Conservation (phyloP, 1,140 invertebrate species). For the Heliconius melpomene region DNA sequence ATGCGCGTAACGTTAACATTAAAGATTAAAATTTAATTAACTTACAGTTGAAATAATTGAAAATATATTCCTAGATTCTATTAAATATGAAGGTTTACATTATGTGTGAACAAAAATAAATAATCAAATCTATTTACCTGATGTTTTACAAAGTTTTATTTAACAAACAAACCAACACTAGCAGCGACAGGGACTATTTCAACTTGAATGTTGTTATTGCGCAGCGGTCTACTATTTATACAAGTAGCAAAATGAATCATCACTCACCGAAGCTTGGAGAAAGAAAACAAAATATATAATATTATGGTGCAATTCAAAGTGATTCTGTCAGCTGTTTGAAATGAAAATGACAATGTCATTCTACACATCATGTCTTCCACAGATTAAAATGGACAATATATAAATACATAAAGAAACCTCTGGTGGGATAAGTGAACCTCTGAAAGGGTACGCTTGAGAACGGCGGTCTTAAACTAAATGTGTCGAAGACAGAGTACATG, state of each 20-base stretch:
- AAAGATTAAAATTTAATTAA: not conserved
- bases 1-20: not conserved
- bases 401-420: too few species aligned
- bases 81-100: not conserved
- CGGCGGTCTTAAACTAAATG: too few species aligned
- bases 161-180: not conserved
- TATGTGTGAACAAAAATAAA: not conserved
- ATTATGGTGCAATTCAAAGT: conserved; percentile 51
- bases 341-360: conserved; percentile 24
- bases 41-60: not conserved
- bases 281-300: conserved; percentile 37
- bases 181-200: not conserved
- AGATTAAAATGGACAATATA: not conserved
- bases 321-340: conserved; percentile 16
- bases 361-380: not conserved
- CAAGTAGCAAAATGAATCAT: conserved; percentile 42
- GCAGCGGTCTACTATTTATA: conserved; percentile 35
- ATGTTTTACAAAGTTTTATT: not conserved
- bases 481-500: too few species aligned
- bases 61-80: too few species aligned
- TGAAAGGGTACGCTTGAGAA: too few species aligned
- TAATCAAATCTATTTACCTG: not conserved
- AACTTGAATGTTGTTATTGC: conserved; percentile 35
- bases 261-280: conserved; percentile 54
- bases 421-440: too few species aligned